Evolutionary conservation across 2,888 invertebrate species (phyloP), one percentile per base, ranked within the genome.

Genomic region (Plagiodera versicolora): DNA sequence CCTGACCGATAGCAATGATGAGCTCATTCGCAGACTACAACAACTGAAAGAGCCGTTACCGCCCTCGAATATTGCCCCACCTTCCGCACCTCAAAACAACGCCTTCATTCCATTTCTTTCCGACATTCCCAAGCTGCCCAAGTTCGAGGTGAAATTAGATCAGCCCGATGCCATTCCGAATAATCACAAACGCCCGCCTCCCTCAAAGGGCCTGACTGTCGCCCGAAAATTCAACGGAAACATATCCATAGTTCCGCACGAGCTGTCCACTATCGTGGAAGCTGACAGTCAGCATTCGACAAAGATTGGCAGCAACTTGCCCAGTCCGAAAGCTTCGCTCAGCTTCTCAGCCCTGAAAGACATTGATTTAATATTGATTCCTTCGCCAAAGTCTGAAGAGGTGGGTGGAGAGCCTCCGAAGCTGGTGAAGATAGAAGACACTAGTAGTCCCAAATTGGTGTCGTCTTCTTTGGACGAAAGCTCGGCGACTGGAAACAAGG

Each of bases 251-350:
- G 60, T 72, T 16, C 78, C 80, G 2, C 80, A 81, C 60, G 80
- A 81, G 68, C 67, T 81, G 53, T 80, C 80, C 1, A 79, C 79
- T 1, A 81, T 81, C 45, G 68, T 70, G 2, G 81, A 81, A 72
- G 75, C 74, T 2, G 81, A 81, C 46, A 80, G 77, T 61, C 75
- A 77, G 55, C 1, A 73, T 3, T 76, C 77, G 1, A 71, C 74
- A 1, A 74, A 67, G 65, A 55, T 69, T 1, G 67, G 51, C n/a
- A 64, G 64, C 39, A 28, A 20, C 20, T 11, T 53, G 50, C 58
- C 52, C 18, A 67, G 66, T 46, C 70, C 72, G 5, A 67, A 65
- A 20, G 58, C 58, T 8, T 69, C 56, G 10, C 18, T 52, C 10
- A 54, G 44, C 11, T 10, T 35, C 6, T 45, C 55, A 0, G 18